A percentile compares a stretch with the other conserved stretches of the same genome.
Evolutionary conservation across 2,113 vertebrate species (phyloP).

Genomic region (Cathartes aura): DNA sequence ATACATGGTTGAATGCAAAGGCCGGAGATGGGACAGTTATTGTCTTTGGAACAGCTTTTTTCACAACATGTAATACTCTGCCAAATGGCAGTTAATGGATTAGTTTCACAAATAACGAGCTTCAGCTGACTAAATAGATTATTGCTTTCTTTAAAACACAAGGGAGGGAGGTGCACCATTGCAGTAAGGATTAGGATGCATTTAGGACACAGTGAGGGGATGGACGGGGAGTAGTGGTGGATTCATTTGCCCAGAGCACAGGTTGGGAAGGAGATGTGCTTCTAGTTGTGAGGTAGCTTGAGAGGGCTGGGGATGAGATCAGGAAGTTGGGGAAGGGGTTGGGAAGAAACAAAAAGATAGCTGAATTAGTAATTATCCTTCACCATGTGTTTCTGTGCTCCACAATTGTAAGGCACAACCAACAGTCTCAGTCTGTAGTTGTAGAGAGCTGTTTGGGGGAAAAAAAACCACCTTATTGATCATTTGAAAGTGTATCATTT

Average conservation of each 20-base stretch:
- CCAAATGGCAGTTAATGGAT: background rate
- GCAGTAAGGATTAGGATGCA: background rate
- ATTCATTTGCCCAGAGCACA: background rate
- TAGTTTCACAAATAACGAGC: background rate
- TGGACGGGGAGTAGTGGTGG: background rate
- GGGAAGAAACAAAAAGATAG: background rate
- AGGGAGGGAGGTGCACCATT: rapidly evolving
- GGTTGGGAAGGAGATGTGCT: background rate
- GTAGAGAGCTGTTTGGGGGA: rapidly evolving
- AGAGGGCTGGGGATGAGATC: background rate
- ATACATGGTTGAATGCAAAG: background rate
- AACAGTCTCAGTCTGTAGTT: background rate
- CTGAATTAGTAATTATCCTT: background rate
- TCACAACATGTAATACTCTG: background rate
- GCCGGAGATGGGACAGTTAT: background rate
- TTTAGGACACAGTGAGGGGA: background rate
- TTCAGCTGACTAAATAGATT: background rate
- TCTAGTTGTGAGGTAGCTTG: background rate
- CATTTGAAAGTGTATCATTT: background rate
- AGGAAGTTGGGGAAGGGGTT: background rate
- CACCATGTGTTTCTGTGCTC: background rate
- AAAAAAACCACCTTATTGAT: background rate
- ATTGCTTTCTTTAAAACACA: background rate
- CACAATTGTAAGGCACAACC: background rate
- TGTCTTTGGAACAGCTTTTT: background rate